Percentiles rank a stretch among this genome's conserved stretches.
phyloP scores from a whole-genome alignment of 1,140 invertebrate genomes.

The Coelopa frigida region DNA sequence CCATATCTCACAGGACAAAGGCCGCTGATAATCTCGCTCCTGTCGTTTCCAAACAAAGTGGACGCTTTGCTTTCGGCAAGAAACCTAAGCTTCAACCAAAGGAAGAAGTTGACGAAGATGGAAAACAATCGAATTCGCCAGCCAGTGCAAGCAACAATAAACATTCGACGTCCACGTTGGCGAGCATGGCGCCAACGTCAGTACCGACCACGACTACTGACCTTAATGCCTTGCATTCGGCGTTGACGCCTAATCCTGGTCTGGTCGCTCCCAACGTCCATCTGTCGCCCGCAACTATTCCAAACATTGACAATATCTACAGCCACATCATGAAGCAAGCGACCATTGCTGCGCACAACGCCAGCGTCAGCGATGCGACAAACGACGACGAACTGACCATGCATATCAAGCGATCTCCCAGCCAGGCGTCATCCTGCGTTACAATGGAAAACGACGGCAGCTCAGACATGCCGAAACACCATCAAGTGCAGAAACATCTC shows the following conservation, averaged over 20 bases:
- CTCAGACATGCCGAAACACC: too few relatives aligned
- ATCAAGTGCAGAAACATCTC: background rate
- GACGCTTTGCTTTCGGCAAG: conserved; percentile 17
- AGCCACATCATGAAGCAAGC: conserved; percentile 4
- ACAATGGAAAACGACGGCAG: too few relatives aligned
- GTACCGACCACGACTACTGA: background rate
- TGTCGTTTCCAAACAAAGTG: conserved; percentile 39
- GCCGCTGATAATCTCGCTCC: conserved; percentile 28
- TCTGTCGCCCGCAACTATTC: conserved; percentile 2
- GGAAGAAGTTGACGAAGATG: too few relatives aligned
- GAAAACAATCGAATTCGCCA: too few relatives aligned
- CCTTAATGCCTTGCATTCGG: too few relatives aligned
- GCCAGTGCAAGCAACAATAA: too few relatives aligned
- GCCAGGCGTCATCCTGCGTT: conserved; percentile 1
- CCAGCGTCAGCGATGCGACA: background rate
- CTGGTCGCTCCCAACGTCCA: background rate
- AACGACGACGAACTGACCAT: background rate
- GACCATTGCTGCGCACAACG: too few relatives aligned
- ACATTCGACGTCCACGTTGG: background rate
- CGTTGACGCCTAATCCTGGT: too few relatives aligned
- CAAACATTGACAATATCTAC: conserved; percentile 12
- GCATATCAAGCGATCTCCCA: background rate
- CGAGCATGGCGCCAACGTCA: background rate
- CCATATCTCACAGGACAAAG: conserved; percentile 6
- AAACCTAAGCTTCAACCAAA: conserved; percentile 7